Conservation (phyloP, 2,797 vertebrate species). For the Mus spretus region DNA sequence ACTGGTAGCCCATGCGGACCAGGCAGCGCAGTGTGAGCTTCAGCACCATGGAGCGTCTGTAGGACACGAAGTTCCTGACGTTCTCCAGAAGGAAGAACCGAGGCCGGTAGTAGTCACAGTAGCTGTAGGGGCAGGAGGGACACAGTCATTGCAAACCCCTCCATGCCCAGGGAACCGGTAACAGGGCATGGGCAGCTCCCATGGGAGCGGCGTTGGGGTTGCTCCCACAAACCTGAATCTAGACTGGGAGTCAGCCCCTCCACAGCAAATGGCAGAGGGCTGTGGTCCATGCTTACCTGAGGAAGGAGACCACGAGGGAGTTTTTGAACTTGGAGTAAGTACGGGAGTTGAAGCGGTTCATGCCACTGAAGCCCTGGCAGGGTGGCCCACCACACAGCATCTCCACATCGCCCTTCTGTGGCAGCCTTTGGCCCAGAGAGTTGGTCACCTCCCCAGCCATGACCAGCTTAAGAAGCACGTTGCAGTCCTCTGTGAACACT, state of each 20-base stretch:
- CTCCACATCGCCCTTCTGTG: slow-evolving; percentile 98
- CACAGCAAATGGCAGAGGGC: background rate
- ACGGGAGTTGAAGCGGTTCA: slow-evolving; percentile 99
- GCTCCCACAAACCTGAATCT: background rate
- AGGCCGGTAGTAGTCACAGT: slow-evolving; percentile 98
- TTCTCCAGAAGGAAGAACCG: slow-evolving; percentile 98
- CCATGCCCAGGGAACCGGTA: background rate
- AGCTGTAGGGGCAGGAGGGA: slow-evolving; percentile 88
- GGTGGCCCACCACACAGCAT: slow-evolving; percentile 98
- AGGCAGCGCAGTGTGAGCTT: slow-evolving; percentile 97
- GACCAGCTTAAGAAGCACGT: slow-evolving; percentile 96
- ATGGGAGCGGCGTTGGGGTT: too few relatives aligned
- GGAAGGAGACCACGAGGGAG: slow-evolving; percentile 97
- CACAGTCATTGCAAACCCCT: background rate
- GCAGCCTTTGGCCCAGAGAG: slow-evolving; percentile 95
- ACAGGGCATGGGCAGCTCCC: background rate
- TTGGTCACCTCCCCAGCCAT: slow-evolving; percentile 97
- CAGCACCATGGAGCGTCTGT: slow-evolving; percentile 98
- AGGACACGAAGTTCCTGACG: slow-evolving; percentile 98
- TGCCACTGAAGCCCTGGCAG: slow-evolving; percentile 98
- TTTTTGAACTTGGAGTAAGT: slow-evolving; percentile 99
- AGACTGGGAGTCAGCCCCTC: too few relatives aligned
- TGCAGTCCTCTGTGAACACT: slow-evolving; percentile 98
- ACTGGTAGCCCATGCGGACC: slow-evolving; percentile 99
- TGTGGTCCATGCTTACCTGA: slow-evolving; percentile 91